phyloP scores from a whole-genome alignment of 2,113 vertebrate genomes.

The Heptranchias perlo region DNA sequence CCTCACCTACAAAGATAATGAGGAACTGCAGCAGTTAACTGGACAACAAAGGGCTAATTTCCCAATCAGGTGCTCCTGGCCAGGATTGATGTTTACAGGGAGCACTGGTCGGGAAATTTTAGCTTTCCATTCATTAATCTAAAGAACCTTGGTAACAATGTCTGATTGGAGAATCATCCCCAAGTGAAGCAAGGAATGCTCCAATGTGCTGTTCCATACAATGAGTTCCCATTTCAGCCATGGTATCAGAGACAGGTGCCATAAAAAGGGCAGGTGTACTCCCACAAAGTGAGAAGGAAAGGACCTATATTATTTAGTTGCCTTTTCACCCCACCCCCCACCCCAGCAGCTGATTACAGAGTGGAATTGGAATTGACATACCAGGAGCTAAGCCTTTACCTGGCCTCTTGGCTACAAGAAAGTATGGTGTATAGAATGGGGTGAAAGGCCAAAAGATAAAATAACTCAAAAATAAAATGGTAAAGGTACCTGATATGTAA shows the following conservation, averaged over 20 bases:
- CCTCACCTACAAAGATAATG: neutral
- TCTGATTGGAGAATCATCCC: neutral
- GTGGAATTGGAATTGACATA: neutral
- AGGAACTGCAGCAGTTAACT: too few relatives aligned
- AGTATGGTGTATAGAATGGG: neutral
- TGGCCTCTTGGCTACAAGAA: neutral
- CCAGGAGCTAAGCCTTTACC: neutral
- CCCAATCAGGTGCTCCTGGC: neutral
- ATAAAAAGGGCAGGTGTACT: neutral
- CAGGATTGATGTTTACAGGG: neutral
- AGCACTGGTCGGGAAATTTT: neutral
- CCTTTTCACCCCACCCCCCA: neutral
- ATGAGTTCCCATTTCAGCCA: neutral
- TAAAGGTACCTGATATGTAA: conserved; percentile 84
- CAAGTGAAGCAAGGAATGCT: neutral
- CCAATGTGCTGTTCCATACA: neutral
- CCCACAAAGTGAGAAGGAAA: neutral
- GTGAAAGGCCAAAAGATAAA: neutral
- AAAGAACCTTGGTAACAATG: too few relatives aligned
- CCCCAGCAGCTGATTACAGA: neutral
- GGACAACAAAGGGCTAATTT: neutral
- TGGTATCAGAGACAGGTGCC: neutral
- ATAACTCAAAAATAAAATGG: neutral
- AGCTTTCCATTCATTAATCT: neutral
- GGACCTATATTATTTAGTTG: neutral